Evolutionary conservation across 1,140 invertebrate genomes (phyloP).

Genomic region (Temnothorax longispinosus): DNA sequence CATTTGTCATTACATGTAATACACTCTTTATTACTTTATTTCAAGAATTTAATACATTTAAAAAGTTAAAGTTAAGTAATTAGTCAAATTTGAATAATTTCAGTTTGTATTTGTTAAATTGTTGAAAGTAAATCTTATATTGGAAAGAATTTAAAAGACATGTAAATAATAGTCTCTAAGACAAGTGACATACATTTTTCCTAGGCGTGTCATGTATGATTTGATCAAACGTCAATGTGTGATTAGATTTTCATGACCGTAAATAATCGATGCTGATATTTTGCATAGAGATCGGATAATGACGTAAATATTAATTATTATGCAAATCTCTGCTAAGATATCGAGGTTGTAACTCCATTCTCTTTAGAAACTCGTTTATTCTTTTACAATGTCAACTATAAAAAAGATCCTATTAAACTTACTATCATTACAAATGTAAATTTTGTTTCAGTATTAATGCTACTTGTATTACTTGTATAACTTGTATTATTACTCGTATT

Average conservation of each 20-base stretch:
- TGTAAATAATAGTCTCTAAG: neutral
- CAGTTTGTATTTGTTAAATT: neutral
- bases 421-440: neutral
- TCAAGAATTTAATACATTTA: neutral
- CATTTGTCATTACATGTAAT: neutral
- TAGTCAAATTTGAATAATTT: neutral
- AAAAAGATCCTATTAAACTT: neutral
- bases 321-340: neutral
- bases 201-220: neutral
- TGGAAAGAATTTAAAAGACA: neutral
- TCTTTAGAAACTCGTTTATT: conserved; percentile 27
- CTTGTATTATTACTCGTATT: neutral
- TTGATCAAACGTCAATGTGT: neutral
- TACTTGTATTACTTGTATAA: neutral
- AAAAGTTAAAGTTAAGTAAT: neutral
- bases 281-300: neutral
- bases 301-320: conserved; percentile 37
- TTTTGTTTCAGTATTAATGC: neutral
- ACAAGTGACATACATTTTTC: neutral
- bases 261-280: neutral
- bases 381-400: neutral
- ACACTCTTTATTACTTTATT: neutral
- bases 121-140: neutral
- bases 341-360: neutral
- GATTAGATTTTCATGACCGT: neutral